Evolutionary conservation across 2,797 vertebrate genomes (phyloP).

Genomic region (Simalia tracyae): DNA sequence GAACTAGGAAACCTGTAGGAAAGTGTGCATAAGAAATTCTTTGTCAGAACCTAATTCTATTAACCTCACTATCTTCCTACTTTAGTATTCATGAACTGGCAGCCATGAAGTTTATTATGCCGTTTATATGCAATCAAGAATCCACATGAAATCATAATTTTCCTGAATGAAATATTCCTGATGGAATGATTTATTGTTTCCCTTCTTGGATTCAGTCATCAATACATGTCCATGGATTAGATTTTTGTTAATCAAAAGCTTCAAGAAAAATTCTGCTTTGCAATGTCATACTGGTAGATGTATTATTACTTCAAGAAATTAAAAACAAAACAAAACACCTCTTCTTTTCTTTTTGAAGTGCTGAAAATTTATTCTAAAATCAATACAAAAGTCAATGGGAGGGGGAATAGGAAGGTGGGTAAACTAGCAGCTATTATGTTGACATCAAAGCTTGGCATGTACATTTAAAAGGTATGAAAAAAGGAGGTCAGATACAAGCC

Average conservation of each 20-base stretch:
- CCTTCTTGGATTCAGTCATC: background rate
- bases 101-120: background rate
- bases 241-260: background rate
- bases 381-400: conserved; percentile 18
- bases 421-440: conserved; percentile 26
- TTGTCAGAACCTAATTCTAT: background rate
- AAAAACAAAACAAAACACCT: background rate
- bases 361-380: conserved; percentile 26
- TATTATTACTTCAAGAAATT: background rate
- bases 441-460: conserved; percentile 29
- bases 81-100: background rate
- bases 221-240: background rate
- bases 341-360: background rate
- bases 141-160: background rate
- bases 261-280: background rate
- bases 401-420: background rate
- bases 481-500: conserved; percentile 13
- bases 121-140: background rate
- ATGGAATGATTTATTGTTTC: background rate
- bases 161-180: background rate
- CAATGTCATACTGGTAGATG: background rate
- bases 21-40: background rate
- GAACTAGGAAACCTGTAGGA: background rate
- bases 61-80: background rate
- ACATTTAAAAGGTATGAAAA: conserved; percentile 37